These are phyloP conservation scores for Zelleria hepariella DNA, from an alignment of 2,888 invertebrate genomes.

Conservation along the genomic window DNA sequence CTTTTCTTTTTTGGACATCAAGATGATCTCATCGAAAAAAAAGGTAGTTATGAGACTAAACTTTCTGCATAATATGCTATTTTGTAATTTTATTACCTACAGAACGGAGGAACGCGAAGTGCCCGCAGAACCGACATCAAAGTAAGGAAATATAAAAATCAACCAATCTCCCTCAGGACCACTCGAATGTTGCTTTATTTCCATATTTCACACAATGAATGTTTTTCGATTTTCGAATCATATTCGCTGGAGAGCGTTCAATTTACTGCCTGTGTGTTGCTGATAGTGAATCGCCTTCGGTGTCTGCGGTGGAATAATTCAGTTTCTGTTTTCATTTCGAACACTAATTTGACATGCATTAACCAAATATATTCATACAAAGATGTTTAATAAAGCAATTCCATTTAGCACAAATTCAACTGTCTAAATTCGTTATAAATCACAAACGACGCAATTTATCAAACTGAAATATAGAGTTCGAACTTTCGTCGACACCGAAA, in stretches of 20 bases:
- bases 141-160: neutral
- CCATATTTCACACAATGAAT: slow-evolving; percentile 1
- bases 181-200: neutral
- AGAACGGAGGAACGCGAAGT: no score
- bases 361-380: neutral
- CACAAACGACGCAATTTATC: neutral
- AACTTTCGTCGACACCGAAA: neutral
- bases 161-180: neutral
- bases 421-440: neutral
- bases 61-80: no score
- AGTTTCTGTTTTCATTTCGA: neutral
- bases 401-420: neutral
- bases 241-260: neutral
- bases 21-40: no score
- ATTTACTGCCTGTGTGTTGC: neutral
- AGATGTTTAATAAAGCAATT: neutral
- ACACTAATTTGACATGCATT: neutral
- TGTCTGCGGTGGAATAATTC: neutral
- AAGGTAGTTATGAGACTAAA: no score
- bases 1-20: no score
- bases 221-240: slow-evolving; percentile 1
- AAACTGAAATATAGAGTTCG: neutral
- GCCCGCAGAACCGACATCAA: neutral
- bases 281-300: neutral
- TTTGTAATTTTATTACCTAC: neutral